phyloP scores from a whole-genome alignment of 2,888 invertebrate genomes.

The Erebia aethiops region DNA sequence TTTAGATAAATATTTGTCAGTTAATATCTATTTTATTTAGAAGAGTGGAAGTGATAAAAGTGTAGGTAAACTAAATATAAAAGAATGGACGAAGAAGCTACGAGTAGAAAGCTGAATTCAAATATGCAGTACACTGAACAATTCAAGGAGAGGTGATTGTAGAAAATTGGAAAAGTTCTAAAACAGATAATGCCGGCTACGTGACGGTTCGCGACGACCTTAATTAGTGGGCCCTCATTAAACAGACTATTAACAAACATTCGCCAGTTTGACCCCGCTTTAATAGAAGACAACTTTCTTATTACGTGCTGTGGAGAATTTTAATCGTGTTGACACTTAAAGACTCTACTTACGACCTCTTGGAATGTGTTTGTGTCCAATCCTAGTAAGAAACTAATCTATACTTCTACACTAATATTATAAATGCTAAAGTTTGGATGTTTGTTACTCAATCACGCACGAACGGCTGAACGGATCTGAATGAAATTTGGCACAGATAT shows the following conservation, averaged over 20 bases:
- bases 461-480: too few species aligned
- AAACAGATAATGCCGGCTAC: slow-evolving; percentile 56
- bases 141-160: slow-evolving; percentile 60
- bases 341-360: not conserved
- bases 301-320: slow-evolving; percentile 37
- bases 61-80: not conserved
- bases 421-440: not conserved
- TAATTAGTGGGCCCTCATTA: slow-evolving; percentile 70
- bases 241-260: slow-evolving; percentile 65
- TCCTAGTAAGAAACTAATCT: not conserved
- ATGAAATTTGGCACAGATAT: too few species aligned
- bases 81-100: not conserved
- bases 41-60: too few species aligned
- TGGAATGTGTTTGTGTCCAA: not conserved
- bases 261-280: slow-evolving; percentile 58
- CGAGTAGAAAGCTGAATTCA: slow-evolving; percentile 29
- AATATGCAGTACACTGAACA: slow-evolving; percentile 43
- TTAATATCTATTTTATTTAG: not conserved
- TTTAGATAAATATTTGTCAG: too few species aligned
- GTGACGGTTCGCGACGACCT: slow-evolving; percentile 55
- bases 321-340: slow-evolving; percentile 28
- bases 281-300: slow-evolving; percentile 65
- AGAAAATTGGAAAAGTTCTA: slow-evolving; percentile 77
- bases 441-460: too few species aligned
- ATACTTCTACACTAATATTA: not conserved